A percentile compares a stretch with the other conserved stretches of the same genome.
Evolutionary conservation across 2,888 invertebrate species (phyloP).

Genomic region (Tetranychus truncatus): DNA sequence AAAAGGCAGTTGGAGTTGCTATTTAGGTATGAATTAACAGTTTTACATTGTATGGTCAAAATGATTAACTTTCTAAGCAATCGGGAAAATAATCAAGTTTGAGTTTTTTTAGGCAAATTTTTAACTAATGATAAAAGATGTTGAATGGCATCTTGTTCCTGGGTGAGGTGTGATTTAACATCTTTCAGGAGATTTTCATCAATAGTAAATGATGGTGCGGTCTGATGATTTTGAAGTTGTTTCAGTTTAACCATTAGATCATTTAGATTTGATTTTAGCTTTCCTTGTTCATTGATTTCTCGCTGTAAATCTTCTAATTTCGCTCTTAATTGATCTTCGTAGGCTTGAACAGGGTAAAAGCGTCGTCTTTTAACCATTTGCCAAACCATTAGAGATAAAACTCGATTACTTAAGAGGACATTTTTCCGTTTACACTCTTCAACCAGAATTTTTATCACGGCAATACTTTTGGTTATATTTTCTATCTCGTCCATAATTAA

Average conservation of each 20-base stretch:
- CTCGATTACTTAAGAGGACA: constrained; percentile 59
- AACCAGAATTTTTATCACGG: constrained; percentile 57
- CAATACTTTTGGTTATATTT: constrained; percentile 58
- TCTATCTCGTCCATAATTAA: constrained; percentile 53
- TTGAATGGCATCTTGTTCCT: constrained; percentile 74
- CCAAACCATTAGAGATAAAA: constrained; percentile 63
- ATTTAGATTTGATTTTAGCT: constrained; percentile 76
- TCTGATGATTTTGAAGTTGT: constrained; percentile 33
- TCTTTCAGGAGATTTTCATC: constrained; percentile 45
- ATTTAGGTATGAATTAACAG: no score
- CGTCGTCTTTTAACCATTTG: constrained; percentile 74
- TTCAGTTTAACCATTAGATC: constrained; percentile 67
- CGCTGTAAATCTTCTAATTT: constrained; percentile 67
- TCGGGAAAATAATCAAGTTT: neutral
- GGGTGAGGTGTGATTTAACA: constrained; percentile 51
- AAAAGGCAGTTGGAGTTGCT: no score
- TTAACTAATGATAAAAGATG: constrained; percentile 65
- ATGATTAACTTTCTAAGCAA: neutral
- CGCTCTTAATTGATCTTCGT: constrained; percentile 72
- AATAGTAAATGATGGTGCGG: constrained; percentile 44
- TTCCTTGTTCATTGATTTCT: constrained; percentile 72
- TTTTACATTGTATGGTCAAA: neutral
- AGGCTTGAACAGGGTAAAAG: constrained; percentile 65
- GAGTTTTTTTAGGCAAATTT: constrained; percentile 30
- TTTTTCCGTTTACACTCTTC: constrained; percentile 62